Base-by-base conservation (phyloP, 2,888 invertebrate species). In the Troides helena region DNA sequence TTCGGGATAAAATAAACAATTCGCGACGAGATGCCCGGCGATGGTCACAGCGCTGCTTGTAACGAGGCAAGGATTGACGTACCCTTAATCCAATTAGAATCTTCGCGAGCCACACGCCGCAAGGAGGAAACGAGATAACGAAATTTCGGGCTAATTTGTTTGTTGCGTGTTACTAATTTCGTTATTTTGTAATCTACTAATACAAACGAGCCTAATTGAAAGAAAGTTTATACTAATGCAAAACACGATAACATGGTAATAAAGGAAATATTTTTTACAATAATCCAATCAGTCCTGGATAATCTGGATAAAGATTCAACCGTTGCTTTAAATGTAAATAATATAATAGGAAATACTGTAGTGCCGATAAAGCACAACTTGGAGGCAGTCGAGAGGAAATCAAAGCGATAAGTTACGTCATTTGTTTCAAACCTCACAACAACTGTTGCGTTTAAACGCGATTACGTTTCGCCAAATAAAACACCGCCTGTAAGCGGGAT, bases 1-100 rank as follows among this genome's bases (percentile, higher is more conserved):
- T 75, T 72, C 75, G 75, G 74, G 82, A 85, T 84, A 83, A 83
- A 84, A 85, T 81, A 86, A 86, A 85, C 81, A 82, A 84, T 81
- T 84, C 78, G 84, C 83, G 79, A 85, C 77, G 76, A 75, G 75
- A 76, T 75, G 76, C 76, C 77, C 71, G 74, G 74, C 74, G 75
- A 78, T 75, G 76, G 79, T 75, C 72, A 78, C 77, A 78, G 78
- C 79, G 75, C 80, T 81, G 78, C 72, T 65, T 59, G 71, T 70
- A 67, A 67, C 65, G 67, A 70, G 67, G 50, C 68, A 60, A 62
- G 63, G 66, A 68, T 65, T 68, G 71, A 68, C 68, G 62, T 60
- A 25, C 64, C 56, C 56, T 46, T 70, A 64, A 70, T 67, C 64
- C 64, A 64, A 70, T 70, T 67, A 46, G 30, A 64, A 64, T 67